Conservation (phyloP, 2,888 invertebrate genomes). For the Elgonia sp. region DNA sequence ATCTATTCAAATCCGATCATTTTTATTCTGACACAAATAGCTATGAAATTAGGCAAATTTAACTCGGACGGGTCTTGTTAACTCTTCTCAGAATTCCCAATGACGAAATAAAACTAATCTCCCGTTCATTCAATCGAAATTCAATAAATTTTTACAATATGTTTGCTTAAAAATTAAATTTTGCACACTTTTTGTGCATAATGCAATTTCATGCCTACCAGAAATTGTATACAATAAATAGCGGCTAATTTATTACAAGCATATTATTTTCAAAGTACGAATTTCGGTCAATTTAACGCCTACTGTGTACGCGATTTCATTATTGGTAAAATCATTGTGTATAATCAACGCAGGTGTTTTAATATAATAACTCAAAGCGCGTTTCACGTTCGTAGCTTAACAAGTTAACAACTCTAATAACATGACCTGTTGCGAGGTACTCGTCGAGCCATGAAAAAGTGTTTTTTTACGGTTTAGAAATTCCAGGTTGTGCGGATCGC, state of each 20-base stretch:
- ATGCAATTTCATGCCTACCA: background rate
- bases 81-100: no score
- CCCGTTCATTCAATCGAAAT: no score
- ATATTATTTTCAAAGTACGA: background rate
- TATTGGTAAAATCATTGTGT: constrained; percentile 57
- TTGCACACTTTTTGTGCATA: background rate
- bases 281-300: constrained; percentile 39
- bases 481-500: constrained; percentile 67
- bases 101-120: no score
- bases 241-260: background rate
- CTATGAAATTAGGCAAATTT: background rate
- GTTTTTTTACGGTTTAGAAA: constrained; percentile 71
- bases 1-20: no score
- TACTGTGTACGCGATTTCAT: constrained; percentile 43
- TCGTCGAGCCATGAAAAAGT: constrained; percentile 71
- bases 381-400: constrained; percentile 65
- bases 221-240: background rate
- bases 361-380: constrained; percentile 61
- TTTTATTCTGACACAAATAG: background rate
- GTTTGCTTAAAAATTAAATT: no score
- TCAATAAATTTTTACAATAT: no score
- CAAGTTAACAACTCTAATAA: constrained; percentile 72
- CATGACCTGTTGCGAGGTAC: constrained; percentile 66
- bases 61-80: background rate
- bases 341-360: constrained; percentile 68